Evolutionary conservation across 2,797 vertebrate species (phyloP), one percentile per base, ranked within the genome.

Genomic region (Catharus ustulatus): DNA sequence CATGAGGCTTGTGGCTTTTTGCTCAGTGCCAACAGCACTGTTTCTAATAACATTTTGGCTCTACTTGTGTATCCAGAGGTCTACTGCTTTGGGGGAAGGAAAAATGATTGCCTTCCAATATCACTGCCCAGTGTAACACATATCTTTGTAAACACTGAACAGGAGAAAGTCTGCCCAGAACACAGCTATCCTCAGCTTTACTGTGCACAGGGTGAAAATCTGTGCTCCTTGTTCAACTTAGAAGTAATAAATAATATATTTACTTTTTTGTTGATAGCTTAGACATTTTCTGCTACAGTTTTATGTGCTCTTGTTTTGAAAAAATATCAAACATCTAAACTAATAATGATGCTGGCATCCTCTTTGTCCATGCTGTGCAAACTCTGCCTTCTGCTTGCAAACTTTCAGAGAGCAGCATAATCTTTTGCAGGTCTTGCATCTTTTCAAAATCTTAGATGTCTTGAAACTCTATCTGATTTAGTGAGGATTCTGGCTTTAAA

Each of bases 11-110:
- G 73, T 45, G 62, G 57, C 34, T 94, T 94, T 92, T 92, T 74
- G 30, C 46, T 86, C 15, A 62, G 40, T 92, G 79, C 76, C 87
- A 86, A 91, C 91, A 91, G 42, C 73, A 86, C 32, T 74, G 46
- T 81, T 92, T 92, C 69, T 87, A 94, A 86, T 75, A 91, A 30
- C 38, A 69, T 90, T 96, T 81, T 93, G 72, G 57, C 87, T 91
- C 58, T 2, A 4, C 46, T 84, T 93, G 22, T 58, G 30, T 78
- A 92, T 75, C 85, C 51, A 55, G 86, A 93, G 38, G 27, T 78
- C 64, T 87, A 32, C 22, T 61, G 68, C 73, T 93, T 40, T 29
- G 64, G 64, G 58, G 57, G 30, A 86, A 76, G 34, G 55, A 85
- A 95, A 69, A 95, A 80, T 74, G 24, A 83, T 71, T 91, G 54